Evolutionary conservation across 2,888 invertebrate species (phyloP).

Genomic region (Tupiocoris notatus): DNA sequence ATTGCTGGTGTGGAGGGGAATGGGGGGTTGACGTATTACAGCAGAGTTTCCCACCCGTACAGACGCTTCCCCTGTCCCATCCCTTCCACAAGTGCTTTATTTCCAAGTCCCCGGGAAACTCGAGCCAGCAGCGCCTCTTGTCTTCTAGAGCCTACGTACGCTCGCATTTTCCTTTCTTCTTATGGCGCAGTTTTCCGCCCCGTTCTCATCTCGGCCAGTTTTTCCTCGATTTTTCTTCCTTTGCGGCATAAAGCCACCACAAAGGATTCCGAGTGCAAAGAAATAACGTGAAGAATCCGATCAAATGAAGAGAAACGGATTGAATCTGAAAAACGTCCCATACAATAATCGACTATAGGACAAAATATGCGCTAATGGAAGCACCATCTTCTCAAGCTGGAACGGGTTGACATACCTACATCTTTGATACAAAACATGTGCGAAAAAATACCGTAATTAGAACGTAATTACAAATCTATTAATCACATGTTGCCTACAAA

Average conservation of each 20-base stretch:
- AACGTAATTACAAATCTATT: too few relatives aligned
- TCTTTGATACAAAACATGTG: too few relatives aligned
- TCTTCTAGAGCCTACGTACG: background rate
- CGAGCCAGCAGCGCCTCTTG: constrained; percentile 3
- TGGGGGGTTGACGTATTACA: constrained; percentile 41
- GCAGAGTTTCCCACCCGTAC: constrained; percentile 21
- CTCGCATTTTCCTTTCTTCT: background rate
- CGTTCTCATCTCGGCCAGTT: background rate
- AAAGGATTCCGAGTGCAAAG: too few relatives aligned
- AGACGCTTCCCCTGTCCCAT: background rate
- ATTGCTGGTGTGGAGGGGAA: background rate
- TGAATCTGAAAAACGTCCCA: too few relatives aligned
- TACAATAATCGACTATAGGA: too few relatives aligned
- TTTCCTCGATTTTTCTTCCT: background rate
- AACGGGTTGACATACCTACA: too few relatives aligned
- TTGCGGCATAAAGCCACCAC: background rate
- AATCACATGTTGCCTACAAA: too few relatives aligned
- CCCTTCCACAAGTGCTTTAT: constrained; percentile 15
- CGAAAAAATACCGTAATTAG: too few relatives aligned
- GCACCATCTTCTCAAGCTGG: too few relatives aligned
- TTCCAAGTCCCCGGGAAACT: constrained; percentile 32
- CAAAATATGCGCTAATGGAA: too few relatives aligned
- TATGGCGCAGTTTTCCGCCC: background rate
- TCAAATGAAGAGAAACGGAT: too few relatives aligned
- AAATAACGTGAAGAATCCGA: too few relatives aligned